Conservation (phyloP, 2,888 invertebrate species). For the Drosophila vallismaia region DNA sequence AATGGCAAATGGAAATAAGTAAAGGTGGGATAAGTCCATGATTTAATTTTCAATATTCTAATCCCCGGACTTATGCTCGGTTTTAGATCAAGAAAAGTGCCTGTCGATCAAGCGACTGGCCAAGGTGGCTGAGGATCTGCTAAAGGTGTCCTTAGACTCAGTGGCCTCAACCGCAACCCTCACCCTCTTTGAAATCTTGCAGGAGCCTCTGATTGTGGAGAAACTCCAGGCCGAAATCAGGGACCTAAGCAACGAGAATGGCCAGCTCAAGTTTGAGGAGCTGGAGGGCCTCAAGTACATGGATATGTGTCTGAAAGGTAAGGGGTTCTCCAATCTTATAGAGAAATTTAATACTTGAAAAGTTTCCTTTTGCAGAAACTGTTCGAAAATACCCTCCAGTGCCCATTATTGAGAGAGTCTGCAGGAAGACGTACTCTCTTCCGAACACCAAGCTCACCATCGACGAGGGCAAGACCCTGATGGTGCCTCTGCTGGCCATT, state of each 20-base stretch:
- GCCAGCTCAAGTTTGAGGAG: constrained; percentile 79
- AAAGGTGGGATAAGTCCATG: constrained; percentile 47
- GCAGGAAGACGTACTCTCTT: constrained; percentile 80
- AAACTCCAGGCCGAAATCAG: constrained; percentile 82
- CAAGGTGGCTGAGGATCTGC: constrained; percentile 73
- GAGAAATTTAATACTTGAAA: not conserved
- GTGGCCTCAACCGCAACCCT: constrained; percentile 83
- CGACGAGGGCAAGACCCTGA: constrained; percentile 81
- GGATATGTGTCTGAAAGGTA: constrained; percentile 84
- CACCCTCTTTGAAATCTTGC: constrained; percentile 83
- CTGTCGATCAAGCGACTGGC: constrained; percentile 79
- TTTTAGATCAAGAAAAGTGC: constrained; percentile 69
- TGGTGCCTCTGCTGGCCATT: constrained; percentile 83
- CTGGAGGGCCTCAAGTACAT: constrained; percentile 84
- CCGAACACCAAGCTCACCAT: constrained; percentile 79
- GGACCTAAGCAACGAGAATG: constrained; percentile 52
- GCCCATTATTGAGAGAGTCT: constrained; percentile 82
- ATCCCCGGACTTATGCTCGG: too few relatives aligned
- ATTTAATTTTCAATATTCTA: not conserved
- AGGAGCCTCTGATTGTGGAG: constrained; percentile 82
- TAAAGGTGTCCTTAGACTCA: constrained; percentile 80
- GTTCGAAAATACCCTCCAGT: constrained; percentile 84
- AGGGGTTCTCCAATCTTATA: not conserved
- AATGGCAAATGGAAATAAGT: constrained; percentile 74
- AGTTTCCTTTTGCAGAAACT: constrained; percentile 70